Evolutionary conservation across 2,797 vertebrate genomes (phyloP).

Genomic region (Malurus leucopterus): DNA sequence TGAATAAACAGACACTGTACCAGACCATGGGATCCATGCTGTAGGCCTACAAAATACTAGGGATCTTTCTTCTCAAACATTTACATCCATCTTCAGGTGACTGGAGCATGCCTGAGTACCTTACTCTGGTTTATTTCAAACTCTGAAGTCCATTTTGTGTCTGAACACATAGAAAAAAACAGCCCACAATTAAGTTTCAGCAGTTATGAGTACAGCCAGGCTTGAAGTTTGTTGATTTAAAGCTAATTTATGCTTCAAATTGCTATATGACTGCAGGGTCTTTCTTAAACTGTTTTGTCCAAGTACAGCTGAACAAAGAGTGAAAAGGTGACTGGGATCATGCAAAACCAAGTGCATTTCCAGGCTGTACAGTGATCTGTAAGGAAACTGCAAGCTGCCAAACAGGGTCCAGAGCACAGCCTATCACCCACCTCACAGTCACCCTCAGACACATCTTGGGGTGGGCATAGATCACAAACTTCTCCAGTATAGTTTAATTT

Average conservation of each 20-base stretch:
- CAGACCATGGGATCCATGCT: neutral
- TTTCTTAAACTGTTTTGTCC: neutral
- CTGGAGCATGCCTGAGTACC: neutral
- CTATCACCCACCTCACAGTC: neutral
- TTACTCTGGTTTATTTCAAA: accelerated
- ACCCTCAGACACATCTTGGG: neutral
- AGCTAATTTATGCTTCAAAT: neutral
- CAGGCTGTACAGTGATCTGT: neutral
- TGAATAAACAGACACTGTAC: neutral
- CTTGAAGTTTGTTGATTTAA: neutral
- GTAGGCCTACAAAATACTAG: neutral
- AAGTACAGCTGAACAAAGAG: neutral
- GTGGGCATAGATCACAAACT: neutral
- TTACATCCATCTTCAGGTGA: neutral
- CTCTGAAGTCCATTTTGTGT: neutral
- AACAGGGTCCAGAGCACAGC: neutral
- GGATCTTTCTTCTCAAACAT: accelerated
- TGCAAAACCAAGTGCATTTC: neutral
- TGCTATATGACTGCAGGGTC: neutral
- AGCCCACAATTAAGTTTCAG: neutral
- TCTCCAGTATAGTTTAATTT: neutral
- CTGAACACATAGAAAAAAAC: neutral
- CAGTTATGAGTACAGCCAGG: neutral
- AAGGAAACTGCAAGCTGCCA: neutral
- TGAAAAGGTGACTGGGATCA: neutral